phyloP scores from a whole-genome alignment of 2,888 invertebrate species.

The Melinaea marsaeus region DNA sequence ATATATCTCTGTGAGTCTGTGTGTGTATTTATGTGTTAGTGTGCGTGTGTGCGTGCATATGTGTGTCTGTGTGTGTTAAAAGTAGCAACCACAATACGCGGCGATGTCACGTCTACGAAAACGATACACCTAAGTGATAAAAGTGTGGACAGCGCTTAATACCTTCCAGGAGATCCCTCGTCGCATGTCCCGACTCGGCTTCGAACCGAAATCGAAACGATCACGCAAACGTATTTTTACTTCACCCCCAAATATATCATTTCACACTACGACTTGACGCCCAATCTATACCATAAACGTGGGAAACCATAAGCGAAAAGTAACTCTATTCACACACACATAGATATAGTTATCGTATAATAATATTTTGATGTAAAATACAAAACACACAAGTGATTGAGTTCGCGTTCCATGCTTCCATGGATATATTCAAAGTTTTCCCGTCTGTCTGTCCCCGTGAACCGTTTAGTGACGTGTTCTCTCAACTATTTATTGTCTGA shows the following conservation, averaged over 20 bases:
- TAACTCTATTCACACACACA: constrained; percentile 39
- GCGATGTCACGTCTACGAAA: too few species aligned
- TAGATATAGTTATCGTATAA: constrained; percentile 32
- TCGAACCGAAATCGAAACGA: constrained; percentile 49
- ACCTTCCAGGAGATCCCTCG: constrained; percentile 41
- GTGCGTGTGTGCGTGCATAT: too few species aligned
- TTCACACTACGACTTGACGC: constrained; percentile 70
- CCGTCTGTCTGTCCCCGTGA: constrained; percentile 51
- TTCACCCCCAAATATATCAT: constrained; percentile 62
- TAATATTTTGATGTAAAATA: constrained; percentile 8
- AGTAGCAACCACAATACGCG: too few species aligned
- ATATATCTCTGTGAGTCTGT: too few species aligned
- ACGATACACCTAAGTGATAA: too few species aligned
- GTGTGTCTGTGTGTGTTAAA: too few species aligned
- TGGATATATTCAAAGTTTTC: constrained; percentile 49
- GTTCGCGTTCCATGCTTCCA: constrained; percentile 48
- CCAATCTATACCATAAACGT: constrained; percentile 46
- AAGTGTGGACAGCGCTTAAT: constrained; percentile 17
- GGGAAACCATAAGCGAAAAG: constrained; percentile 34
- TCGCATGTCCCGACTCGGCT: constrained; percentile 57
- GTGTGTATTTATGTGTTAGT: too few species aligned
- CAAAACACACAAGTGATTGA: constrained; percentile 48
- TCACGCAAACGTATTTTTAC: constrained; percentile 55
- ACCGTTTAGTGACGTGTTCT: constrained; percentile 43
- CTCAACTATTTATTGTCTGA: constrained; percentile 53